Conservation (phyloP, 1,140 invertebrate genomes). For the Drosophila sp. region DNA sequence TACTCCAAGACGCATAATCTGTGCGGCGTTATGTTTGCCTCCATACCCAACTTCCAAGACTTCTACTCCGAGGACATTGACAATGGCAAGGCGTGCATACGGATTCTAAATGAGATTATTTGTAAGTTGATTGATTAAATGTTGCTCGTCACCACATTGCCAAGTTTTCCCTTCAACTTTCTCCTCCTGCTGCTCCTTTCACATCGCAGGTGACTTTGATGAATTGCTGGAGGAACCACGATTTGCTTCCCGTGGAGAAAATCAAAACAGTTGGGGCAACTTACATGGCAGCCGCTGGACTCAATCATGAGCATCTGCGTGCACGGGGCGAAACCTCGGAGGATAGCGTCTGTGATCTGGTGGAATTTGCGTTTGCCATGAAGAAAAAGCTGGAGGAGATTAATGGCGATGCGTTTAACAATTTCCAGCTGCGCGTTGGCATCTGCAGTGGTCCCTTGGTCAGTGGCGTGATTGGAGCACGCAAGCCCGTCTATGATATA, state of each 20-base stretch:
- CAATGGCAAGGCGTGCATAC: constrained; percentile 98
- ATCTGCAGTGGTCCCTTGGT: constrained; percentile 97
- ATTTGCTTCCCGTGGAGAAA: constrained; percentile 97
- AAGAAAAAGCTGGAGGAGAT: constrained; percentile 94
- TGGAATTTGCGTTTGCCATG: constrained; percentile 98
- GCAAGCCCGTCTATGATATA: constrained; percentile 99
- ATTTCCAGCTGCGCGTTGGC: constrained; percentile 97
- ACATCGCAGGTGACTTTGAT: constrained; percentile 90
- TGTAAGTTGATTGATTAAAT: constrained; percentile 80
- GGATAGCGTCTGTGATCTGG: constrained; percentile 93
- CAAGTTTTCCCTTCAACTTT: background rate
- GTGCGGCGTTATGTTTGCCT: constrained; percentile 98
- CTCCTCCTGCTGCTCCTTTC: background rate
- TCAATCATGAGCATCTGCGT: constrained; percentile 91
- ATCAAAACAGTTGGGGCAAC: constrained; percentile 99
- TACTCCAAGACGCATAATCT: constrained; percentile 97
- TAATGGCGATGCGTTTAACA: constrained; percentile 98
- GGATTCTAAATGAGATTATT: constrained; percentile 99
- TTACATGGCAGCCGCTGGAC: constrained; percentile 99
- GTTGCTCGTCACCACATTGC: constrained; percentile 11
- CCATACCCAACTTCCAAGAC: constrained; percentile 99
- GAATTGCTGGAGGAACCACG: constrained; percentile 94
- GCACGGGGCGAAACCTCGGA: constrained; percentile 85
- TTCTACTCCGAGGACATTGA: constrained; percentile 99
- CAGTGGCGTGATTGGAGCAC: constrained; percentile 98